Conservation (phyloP, 2,113 vertebrate species). For the Macquaria ambigua region DNA sequence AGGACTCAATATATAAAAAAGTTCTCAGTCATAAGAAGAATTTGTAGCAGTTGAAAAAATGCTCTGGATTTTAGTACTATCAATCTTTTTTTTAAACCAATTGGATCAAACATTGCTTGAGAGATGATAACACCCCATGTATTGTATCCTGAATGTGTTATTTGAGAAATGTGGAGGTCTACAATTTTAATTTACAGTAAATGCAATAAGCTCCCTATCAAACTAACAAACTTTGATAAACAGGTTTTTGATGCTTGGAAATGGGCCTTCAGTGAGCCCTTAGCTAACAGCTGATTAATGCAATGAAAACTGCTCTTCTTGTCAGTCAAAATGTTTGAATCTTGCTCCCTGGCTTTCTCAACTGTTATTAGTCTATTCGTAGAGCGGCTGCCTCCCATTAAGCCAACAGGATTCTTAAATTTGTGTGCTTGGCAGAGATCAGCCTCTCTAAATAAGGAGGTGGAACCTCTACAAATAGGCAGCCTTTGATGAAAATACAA, state of each 20-base stretch:
- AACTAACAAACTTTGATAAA: background rate
- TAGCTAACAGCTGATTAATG: background rate
- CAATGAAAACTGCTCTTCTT: background rate
- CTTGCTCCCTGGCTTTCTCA: background rate
- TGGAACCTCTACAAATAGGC: background rate
- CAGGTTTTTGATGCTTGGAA: background rate
- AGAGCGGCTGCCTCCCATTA: background rate
- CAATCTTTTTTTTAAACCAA: no score
- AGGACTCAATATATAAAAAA: background rate
- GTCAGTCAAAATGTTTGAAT: background rate
- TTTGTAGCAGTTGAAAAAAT: no score
- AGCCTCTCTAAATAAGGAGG: conserved; percentile 1
- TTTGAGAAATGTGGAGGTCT: background rate
- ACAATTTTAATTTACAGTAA: background rate
- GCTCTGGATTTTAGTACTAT: no score
- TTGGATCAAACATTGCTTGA: no score
- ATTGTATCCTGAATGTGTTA: background rate
- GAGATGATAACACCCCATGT: background rate
- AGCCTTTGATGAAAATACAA: background rate
- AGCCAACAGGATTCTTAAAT: background rate
- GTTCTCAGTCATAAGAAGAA: background rate
- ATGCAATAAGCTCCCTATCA: background rate
- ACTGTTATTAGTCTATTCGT: background rate
- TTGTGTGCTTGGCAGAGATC: conserved; percentile 3
- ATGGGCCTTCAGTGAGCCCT: background rate